Conservation (phyloP, 2,113 vertebrate species). For the Percina caprodes region DNA sequence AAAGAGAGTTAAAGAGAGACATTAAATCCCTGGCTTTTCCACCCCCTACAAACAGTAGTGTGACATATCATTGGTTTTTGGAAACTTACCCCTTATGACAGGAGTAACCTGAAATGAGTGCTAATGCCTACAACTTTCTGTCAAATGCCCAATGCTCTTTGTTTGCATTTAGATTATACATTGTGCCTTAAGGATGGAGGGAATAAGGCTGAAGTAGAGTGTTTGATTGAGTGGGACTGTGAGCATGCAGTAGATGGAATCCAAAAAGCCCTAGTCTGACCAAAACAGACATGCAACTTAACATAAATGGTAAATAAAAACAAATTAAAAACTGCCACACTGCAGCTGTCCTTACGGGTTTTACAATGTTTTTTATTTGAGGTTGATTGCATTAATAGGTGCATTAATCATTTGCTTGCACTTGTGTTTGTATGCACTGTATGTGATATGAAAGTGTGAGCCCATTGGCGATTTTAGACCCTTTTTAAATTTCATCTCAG, state of each 20-base stretch:
- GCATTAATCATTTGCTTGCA: not conserved
- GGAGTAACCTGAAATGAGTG: not conserved
- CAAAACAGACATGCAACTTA: not conserved
- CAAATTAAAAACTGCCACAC: not conserved
- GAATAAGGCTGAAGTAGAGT: not conserved
- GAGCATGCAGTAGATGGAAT: not conserved
- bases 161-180: not conserved
- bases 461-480: too few species aligned
- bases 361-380: not conserved
- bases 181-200: not conserved
- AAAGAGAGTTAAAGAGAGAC: not conserved
- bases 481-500: too few species aligned
- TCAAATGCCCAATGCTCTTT: not conserved
- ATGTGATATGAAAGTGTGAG: not conserved
- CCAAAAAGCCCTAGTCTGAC: not conserved
- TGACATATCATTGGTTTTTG: not conserved
- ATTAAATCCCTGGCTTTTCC: not conserved
- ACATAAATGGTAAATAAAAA: not conserved
- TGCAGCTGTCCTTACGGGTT: not conserved
- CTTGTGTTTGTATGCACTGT: not conserved
- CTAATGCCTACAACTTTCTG: not conserved
- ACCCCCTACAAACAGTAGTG: not conserved
- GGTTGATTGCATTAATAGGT: too few species aligned
- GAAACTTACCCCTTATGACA: not conserved
- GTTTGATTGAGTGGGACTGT: constrained; percentile 2